phyloP scores from a whole-genome alignment of 1,140 invertebrate genomes.

The Panagrolaimus sp. region DNA sequence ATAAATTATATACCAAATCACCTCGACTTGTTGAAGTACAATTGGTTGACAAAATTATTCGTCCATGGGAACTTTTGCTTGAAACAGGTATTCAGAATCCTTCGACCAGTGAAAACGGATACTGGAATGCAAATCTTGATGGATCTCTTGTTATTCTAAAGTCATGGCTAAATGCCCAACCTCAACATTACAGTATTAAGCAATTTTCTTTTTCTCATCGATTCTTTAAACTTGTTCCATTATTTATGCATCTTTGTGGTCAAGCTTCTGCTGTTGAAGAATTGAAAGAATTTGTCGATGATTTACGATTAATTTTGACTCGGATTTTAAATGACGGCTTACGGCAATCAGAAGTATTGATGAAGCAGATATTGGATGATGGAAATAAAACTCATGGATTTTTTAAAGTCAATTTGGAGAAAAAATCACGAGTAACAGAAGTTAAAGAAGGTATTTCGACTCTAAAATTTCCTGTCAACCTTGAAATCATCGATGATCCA shows the following conservation, averaged over 20 bases:
- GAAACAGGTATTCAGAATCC: background rate
- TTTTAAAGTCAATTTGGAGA: background rate
- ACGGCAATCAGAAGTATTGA: background rate
- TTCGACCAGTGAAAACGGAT: background rate
- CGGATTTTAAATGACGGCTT: background rate
- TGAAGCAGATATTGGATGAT: background rate
- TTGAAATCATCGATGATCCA: background rate
- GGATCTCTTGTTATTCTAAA: background rate
- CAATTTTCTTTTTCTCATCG: background rate
- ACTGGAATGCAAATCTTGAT: background rate
- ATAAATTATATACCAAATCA: background rate
- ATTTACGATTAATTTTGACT: background rate
- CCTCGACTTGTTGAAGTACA: background rate
- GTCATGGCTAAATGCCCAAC: conserved; percentile 6
- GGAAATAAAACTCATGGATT: background rate
- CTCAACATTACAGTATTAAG: background rate
- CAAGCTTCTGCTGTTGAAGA: background rate
- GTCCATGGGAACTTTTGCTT: conserved; percentile 3
- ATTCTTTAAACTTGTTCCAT: background rate
- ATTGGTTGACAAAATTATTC: conserved; percentile 7
- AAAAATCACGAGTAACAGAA: background rate
- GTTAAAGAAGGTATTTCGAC: background rate
- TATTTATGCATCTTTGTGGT: conserved; percentile 1
- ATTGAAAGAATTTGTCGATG: background rate
- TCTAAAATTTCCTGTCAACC: background rate